phyloP scores from a whole-genome alignment of 2,888 invertebrate genomes.

The Perizoma flavofasciatum region DNA sequence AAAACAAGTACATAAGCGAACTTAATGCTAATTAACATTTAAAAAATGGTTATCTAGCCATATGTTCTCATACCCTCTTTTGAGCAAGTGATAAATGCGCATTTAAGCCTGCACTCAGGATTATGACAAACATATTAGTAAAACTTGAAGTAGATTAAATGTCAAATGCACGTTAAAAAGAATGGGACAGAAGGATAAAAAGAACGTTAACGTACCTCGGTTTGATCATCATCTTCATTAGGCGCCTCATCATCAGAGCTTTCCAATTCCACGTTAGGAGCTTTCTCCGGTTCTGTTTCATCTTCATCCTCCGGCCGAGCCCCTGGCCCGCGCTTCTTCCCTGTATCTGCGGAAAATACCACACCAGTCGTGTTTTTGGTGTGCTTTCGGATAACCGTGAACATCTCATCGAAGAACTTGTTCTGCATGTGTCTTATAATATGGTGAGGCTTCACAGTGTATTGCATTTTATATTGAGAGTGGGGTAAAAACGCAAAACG shows the following conservation, averaged over 20 bases:
- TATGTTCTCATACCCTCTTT: too few species aligned
- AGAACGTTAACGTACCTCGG: conserved; percentile 59
- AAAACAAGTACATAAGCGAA: too few species aligned
- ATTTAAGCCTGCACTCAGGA: too few species aligned
- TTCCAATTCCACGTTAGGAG: conserved; percentile 64
- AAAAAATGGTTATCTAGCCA: too few species aligned
- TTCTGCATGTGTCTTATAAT: conserved; percentile 90
- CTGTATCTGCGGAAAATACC: conserved; percentile 76
- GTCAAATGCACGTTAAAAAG: too few species aligned
- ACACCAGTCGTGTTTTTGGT: conserved; percentile 81
- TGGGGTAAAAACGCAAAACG: conserved; percentile 90
- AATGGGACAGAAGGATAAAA: background rate
- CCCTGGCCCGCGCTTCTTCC: conserved; percentile 60
- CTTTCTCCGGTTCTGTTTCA: conserved; percentile 45
- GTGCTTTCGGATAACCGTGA: conserved; percentile 84
- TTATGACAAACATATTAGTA: too few species aligned
- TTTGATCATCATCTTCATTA: conserved; percentile 81
- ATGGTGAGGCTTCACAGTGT: conserved; percentile 87
- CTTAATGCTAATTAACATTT: too few species aligned
- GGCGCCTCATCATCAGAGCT: conserved; percentile 88
- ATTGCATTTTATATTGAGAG: conserved; percentile 88
- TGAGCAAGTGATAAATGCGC: too few species aligned
- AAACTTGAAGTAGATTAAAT: too few species aligned
- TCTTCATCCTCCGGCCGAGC: conserved; percentile 66
- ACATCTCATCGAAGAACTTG: conserved; percentile 87